Conservation (phyloP, 2,797 vertebrate genomes). For the Pseudochirops cupreus region DNA sequence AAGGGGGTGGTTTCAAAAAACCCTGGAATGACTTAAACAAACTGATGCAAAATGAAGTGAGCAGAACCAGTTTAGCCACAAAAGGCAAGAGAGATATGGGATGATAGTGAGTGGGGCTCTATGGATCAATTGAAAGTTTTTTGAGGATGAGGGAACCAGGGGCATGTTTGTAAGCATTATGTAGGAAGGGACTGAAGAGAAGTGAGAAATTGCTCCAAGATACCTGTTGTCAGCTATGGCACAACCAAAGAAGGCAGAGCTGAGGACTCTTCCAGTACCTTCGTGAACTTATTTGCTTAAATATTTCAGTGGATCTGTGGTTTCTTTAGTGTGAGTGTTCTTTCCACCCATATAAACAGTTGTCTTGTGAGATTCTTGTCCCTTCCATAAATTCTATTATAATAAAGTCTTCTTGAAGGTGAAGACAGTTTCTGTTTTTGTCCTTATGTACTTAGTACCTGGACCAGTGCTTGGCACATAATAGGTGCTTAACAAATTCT, state of each 20-base stretch:
- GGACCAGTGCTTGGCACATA: neutral
- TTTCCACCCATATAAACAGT: neutral
- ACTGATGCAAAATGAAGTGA: no score
- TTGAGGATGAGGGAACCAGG: neutral
- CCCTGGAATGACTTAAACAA: no score
- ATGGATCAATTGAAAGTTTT: neutral
- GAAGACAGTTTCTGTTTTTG: neutral
- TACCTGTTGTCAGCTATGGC: neutral
- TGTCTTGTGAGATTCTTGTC: neutral
- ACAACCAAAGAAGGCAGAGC: neutral
- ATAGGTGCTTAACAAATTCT: neutral
- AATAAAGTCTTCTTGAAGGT: neutral
- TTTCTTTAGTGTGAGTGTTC: no score
- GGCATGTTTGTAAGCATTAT: neutral
- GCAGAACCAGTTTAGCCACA: neutral
- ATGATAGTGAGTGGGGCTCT: neutral
- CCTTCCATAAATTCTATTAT: neutral
- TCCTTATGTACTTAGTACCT: neutral
- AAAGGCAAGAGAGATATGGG: neutral
- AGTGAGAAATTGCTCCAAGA: neutral
- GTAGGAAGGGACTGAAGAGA: neutral
- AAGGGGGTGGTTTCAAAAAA: no score
- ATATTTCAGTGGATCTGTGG: neutral
- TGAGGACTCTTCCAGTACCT: neutral
- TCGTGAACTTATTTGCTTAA: neutral